Conservation (phyloP, 2,797 vertebrate genomes). For the Oceanodroma leucorhoa region DNA sequence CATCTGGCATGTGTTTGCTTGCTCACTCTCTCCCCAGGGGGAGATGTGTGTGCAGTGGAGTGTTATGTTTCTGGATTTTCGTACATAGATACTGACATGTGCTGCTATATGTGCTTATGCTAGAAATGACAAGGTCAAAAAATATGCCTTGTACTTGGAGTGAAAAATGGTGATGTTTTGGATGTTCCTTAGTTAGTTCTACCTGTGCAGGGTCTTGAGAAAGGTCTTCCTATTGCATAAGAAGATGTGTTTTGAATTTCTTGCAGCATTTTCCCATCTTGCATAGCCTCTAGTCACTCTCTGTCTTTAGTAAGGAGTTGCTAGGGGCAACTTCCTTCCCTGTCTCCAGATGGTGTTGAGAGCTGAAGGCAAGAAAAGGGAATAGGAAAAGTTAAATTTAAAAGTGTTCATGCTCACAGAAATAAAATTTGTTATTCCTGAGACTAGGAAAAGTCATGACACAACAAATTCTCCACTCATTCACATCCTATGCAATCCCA, state of each 20-base stretch:
- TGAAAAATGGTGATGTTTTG: neutral
- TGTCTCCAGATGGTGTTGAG: slow-evolving; percentile 44
- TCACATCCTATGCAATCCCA: neutral
- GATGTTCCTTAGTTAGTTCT: neutral
- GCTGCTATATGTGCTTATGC: neutral
- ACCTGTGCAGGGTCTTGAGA: neutral
- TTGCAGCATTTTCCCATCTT: neutral
- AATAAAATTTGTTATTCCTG: neutral
- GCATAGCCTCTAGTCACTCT: slow-evolving; percentile 11
- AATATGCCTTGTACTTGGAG: neutral
- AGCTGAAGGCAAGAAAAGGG: slow-evolving; percentile 1
- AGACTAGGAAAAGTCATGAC: neutral
- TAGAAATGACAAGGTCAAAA: slow-evolving; percentile 49
- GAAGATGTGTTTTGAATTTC: neutral
- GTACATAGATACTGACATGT: neutral
- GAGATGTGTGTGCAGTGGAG: slow-evolving; percentile 25
- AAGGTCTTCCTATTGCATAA: neutral
- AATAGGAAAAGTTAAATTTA: slow-evolving; percentile 38
- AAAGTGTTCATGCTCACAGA: neutral
- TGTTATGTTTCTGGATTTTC: slow-evolving; percentile 46
- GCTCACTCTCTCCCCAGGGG: neutral
- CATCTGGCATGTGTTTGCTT: slow-evolving; percentile 54
- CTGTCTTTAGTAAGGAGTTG: slow-evolving; percentile 9
- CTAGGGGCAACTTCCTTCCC: slow-evolving; percentile 17
- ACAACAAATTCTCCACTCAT: slow-evolving; percentile 19